Base-by-base conservation (phyloP, 1,140 invertebrate species). In the Magallana ariakensis region DNA sequence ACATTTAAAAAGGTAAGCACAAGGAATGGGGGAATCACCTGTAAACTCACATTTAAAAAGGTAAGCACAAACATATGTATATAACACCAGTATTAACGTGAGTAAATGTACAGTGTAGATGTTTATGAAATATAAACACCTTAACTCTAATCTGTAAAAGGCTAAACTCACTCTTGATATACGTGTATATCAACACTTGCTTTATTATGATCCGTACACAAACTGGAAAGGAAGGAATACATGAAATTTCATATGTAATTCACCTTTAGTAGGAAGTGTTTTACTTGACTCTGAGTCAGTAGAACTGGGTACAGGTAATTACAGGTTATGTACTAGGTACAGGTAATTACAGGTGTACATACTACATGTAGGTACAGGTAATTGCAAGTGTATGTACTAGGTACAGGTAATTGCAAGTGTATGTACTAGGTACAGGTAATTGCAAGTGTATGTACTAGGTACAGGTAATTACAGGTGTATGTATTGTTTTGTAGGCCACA, bases 31-130 rank as follows among this genome's bases (percentile, higher is more conserved):
- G 95, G 95, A 9, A 96, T 97, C 75, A 95, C 95, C 0, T 97
- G 97, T 94, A 97, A 97, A 94, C 95, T 98, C 6, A 97, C 97
- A 60, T 98, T 98, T 95, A 96, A 97, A 2, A 97, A 98, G 95
- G 97, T 89, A 46, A 2, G 33, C 33, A 46, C n/a, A 85, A n/a
- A n/a, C n/a, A n/a, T n/a, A n/a, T n/a, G 8, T 62, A 15, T 16
- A 62, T 16, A 62, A 62, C 19, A 15, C 1, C 19, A 16, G 15
- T 62, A 15, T 0, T 62, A 16, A 16, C 8, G 15, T 62, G 15
- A 62, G 60, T 62, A 15, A 16, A 62, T 16, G 19, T 16, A 62
- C 33, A 46, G 33, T 46, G 33, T 46, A 46, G 33, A 46, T 46
- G 33, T 46, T 46, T 46, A 46, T 0, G 33, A 46, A 46, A 46